Base-by-base conservation (phyloP, 1,140 invertebrate species). In the Pseudomyrmex dendroicus region DNA sequence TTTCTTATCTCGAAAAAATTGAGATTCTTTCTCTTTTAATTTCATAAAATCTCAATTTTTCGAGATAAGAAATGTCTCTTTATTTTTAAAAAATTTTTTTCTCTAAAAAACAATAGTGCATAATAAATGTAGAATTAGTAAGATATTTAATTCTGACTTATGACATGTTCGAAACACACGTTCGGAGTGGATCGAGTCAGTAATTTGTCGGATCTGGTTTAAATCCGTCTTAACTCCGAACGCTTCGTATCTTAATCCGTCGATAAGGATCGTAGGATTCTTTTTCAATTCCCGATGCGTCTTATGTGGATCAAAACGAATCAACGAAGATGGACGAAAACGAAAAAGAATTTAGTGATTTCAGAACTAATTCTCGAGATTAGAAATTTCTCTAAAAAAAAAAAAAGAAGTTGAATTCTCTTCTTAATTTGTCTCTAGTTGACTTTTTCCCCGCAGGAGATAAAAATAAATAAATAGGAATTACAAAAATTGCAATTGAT, bases 101-200 rank as follows among this genome's bases (percentile, higher is more conserved):
- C 8, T 63, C 2, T n/a, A 7, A 35, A 7, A 35, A 35, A 35
- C 35, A 35, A 9, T 46, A 56, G 52, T 35, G 15, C 22, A 22
- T 15, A 56, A 8, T 46, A 7, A 8, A 63, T n/a, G 20, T n/a
- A 10, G 12, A 8, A 73, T 2, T 20, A 3, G 7, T 52, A 9
- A 66, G 61, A 35, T 50, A 59, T 73, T 73, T 13, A 76, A n/a
- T 76, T 64, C n/a, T 52, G 25, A n/a, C 52, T 66, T 54, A 56
- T 59, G 56, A 46, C 35, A 57, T 8, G 9, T 54, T 76, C 20
- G 1, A 12, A n/a, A 50, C 7, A 35, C 35, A 35, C 35, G 35
- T 35, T 35, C 59, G n/a, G 54, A 46, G 17, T 20, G 54, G 17
- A 74, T 63, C 46, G 12, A 20, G 22, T 52, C 46, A 17, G 13